These are phyloP conservation scores for Varroa destructor DNA, from an alignment of 1,140 invertebrate genomes.

Conservation along the genomic window DNA sequence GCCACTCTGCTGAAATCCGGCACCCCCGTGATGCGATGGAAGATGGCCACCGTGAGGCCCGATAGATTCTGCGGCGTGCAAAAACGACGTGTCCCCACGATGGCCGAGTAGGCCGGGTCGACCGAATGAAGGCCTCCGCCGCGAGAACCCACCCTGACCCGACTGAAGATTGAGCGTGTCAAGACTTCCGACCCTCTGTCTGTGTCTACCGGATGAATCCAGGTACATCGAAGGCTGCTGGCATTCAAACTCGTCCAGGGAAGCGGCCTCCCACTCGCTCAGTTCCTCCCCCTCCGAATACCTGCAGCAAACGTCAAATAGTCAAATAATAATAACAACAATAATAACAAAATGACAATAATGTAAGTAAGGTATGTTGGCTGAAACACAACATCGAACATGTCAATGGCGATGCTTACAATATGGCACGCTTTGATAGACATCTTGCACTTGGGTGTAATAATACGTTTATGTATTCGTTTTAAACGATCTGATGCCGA, in stretches of 20 bases:
- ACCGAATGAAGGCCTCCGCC: slow-evolving; percentile 22
- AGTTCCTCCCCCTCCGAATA: slow-evolving; percentile 50
- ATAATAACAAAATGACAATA: slow-evolving; percentile 36
- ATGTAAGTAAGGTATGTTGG: background rate
- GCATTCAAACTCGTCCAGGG: slow-evolving; percentile 16
- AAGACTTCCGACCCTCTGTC: slow-evolving; percentile 26
- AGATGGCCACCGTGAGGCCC: too few relatives aligned
- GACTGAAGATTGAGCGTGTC: slow-evolving; percentile 29
- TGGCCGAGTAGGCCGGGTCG: background rate
- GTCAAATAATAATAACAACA: too few relatives aligned
- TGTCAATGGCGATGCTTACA: too few relatives aligned
- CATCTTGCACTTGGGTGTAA: too few relatives aligned
- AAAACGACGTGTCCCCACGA: slow-evolving; percentile 17
- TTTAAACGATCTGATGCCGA: too few relatives aligned
- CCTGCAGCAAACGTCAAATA: slow-evolving; percentile 43
- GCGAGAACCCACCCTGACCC: background rate
- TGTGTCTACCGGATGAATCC: slow-evolving; percentile 28
- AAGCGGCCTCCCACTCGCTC: slow-evolving; percentile 26
- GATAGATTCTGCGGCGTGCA: background rate
- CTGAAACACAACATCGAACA: too few relatives aligned
- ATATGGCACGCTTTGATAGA: too few relatives aligned
- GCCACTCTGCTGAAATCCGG: too few relatives aligned
- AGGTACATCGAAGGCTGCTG: slow-evolving; percentile 12
- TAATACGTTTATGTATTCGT: too few relatives aligned
- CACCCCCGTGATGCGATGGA: too few relatives aligned